Evolutionary conservation across 2,113 vertebrate genomes (phyloP).

Genomic region (Neodontobutis hainanensis): DNA sequence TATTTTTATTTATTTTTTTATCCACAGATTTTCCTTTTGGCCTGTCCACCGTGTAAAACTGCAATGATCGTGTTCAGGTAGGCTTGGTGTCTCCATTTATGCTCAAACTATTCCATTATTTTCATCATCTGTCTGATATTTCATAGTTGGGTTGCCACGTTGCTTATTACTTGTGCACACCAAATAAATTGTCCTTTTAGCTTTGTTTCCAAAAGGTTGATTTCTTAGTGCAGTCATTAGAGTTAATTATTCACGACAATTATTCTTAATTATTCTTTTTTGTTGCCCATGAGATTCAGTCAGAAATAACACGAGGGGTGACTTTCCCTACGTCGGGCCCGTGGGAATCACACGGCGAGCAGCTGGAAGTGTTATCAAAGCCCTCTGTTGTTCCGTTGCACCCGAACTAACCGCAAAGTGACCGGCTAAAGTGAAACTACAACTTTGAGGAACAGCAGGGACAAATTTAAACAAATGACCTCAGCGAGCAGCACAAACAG

Average conservation of each 20-base stretch:
- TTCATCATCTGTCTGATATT: too few relatives aligned
- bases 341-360: constrained; percentile 7
- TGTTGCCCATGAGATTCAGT: constrained; percentile 22
- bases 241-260: constrained; percentile 50
- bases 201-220: not conserved
- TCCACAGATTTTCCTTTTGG: constrained; percentile 95
- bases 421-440: not conserved
- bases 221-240: constrained; percentile 4
- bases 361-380: constrained; percentile 8
- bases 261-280: constrained; percentile 14
- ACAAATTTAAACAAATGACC: not conserved
- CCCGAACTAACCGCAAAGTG: constrained; percentile 10
- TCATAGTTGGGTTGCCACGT: too few relatives aligned
- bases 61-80: constrained; percentile 93
- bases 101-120: not conserved
- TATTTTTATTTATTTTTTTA: constrained; percentile 39
- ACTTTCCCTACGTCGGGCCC: constrained; percentile 20
- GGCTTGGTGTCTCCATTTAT: constrained; percentile 38
- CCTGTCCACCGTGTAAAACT: constrained; percentile 89
- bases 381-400: not conserved
- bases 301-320: constrained; percentile 37
- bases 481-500: not conserved
- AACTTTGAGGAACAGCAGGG: not conserved
- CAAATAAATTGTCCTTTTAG: too few relatives aligned
- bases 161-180: too few relatives aligned